Base-by-base conservation (phyloP, 2,888 invertebrate genomes). In the Criorhina ranunculi region DNA sequence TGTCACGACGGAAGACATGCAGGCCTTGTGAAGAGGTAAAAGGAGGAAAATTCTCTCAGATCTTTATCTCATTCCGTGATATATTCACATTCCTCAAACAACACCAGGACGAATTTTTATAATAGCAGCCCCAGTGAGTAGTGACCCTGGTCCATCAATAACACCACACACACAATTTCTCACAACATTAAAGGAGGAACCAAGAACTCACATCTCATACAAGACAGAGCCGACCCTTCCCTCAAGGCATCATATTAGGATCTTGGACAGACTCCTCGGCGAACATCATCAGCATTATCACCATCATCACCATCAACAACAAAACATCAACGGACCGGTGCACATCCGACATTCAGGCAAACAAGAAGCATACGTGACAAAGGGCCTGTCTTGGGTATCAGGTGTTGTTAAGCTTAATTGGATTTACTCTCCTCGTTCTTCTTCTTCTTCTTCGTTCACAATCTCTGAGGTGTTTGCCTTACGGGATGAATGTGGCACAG, bases 351-450 rank as follows among this genome's bases (percentile, higher is more conserved):
- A 55, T 66, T 66, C 66, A 40, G 46, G 35, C 62, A 78, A 64
- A 77, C 40, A 70, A 64, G 67, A 57, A 79, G 69, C 69, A 69
- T 85, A 80, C 85, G 80, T 85, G 85, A 85, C 75, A 85, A 80
- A 76, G 69, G 80, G 70, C 17, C 75, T 85, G 70, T 66, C 80
- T 76, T 80, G 80, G 79, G 80, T 85, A 85, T 85, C 85, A 85
- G 85, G 85, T 85, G 85, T 80, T 76, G 85, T 76, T 80, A 80
- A 76, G 80, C 85, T 76, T 85, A 85, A 85, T 85, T 85, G 85
- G 80, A 85, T 85, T 85, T 80, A 69, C 66, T 85, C 85, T 66
- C 59, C 64, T 53, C 69, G 62, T 80, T 75, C 64, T 69, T 60
- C 72, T 60, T 70, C 70, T 24, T 3, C 24, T 24, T 24, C 24